Conservation (phyloP, 2,113 vertebrate genomes). For the Nasalis larvatus region DNA sequence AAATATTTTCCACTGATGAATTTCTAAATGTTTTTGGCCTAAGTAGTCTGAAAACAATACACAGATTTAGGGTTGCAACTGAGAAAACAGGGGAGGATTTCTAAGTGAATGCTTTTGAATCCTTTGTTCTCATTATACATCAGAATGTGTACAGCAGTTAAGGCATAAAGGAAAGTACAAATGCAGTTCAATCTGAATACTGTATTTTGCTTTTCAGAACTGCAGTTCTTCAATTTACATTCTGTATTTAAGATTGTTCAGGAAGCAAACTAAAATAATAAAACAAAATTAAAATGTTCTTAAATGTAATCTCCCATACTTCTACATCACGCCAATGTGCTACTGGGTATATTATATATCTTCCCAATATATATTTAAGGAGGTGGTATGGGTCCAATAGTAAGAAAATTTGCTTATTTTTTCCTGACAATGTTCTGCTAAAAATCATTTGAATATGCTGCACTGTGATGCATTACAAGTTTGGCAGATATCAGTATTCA, state of each 20-base stretch:
- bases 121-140: conserved; percentile 74
- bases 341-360: background rate
- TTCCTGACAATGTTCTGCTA: background rate
- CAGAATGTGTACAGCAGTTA: background rate
- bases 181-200: background rate
- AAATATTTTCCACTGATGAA: conserved; percentile 13
- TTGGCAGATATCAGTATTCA: background rate
- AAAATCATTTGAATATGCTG: conserved; percentile 1
- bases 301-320: background rate
- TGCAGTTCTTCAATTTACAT: background rate
- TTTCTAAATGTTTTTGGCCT: background rate
- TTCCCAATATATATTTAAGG: background rate
- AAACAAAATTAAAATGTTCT: background rate
- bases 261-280: background rate
- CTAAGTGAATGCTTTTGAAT: background rate
- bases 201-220: background rate
- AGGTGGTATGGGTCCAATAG: background rate
- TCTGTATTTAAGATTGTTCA: background rate
- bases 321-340: background rate
- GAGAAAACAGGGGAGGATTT: background rate
- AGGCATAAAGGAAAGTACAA: background rate
- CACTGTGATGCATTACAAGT: background rate
- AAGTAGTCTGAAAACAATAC: background rate
- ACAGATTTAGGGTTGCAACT: background rate
- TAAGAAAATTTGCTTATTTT: background rate